A percentile compares a stretch with the other conserved stretches of the same genome.
phyloP scores from a whole-genome alignment of 2,888 invertebrate genomes.

The Microctonus aethiopoides region DNA sequence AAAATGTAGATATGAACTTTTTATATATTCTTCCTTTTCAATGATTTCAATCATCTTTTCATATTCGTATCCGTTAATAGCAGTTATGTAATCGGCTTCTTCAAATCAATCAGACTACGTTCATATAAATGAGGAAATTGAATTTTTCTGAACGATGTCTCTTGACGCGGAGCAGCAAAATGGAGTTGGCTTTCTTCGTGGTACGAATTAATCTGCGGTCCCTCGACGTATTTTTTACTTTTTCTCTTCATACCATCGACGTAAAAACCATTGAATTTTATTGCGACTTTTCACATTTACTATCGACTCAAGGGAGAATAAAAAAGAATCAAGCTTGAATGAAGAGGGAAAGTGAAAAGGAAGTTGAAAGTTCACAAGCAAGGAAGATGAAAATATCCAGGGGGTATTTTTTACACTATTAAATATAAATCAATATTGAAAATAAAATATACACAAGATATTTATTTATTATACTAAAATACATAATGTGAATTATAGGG shows the following conservation, averaged over 20 bases:
- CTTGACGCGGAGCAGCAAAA: not conserved
- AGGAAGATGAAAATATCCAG: not conserved
- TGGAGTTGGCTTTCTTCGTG: not conserved
- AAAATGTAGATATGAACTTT: too few relatives aligned
- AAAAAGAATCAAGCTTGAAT: not conserved
- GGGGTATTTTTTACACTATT: not conserved
- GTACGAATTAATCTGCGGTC: conserved; percentile 1
- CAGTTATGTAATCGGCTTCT: not conserved
- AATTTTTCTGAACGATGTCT: not conserved
- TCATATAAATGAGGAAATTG: not conserved
- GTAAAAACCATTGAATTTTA: not conserved
- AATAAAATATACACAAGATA: too few relatives aligned
- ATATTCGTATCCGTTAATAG: not conserved
- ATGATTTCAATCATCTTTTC: not conserved
- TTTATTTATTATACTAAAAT: too few relatives aligned
- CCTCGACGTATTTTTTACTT: not conserved
- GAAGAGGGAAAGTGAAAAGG: not conserved
- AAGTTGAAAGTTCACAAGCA: not conserved
- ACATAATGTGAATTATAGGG: too few relatives aligned
- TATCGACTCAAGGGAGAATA: not conserved
- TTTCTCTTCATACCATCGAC: not conserved
- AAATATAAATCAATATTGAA: too few relatives aligned
- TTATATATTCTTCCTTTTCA: too few relatives aligned
- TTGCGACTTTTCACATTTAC: not conserved
- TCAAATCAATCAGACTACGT: not conserved